Base-by-base conservation (phyloP, 2,888 invertebrate species). In the Melieria crassipennis region DNA sequence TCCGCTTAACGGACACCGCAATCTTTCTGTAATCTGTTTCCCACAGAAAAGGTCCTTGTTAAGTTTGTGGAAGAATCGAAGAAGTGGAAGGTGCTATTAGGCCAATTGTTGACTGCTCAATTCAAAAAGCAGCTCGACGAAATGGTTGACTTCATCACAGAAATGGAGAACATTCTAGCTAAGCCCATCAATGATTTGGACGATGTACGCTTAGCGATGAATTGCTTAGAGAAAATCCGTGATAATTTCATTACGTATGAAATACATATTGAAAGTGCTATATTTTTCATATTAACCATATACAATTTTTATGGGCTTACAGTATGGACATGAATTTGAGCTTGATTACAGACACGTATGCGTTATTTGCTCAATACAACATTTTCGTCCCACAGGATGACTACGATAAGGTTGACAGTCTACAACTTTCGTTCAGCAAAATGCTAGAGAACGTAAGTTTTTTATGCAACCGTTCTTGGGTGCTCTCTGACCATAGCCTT, bases 171-270 rank as follows among this genome's bases (percentile, higher is more conserved):
- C 81, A 89, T 91, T 45, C 87, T 94, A 79, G 84, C 87, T 9
- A 91, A 92, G 77, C 90, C 90, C 43, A 91, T 95, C 46, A 92
- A 92, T 79, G 94, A 95, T 85, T 87, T 94, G 74, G 93, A 93
- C 77, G 93, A 93, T 79, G 93, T 93, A 65, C 90, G 94, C 79
- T 84, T 92, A 45, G 94, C 94, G 3, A 96, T 96, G 95, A 87
- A 90, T 79, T 94, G 94, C 75, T 88, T 95, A 65, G 91, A 91
- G 78, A 88, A 90, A 75, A 92, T 96, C 75, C 88, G 95, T 63
- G 91, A 94, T 70, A 91, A 93, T 80, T 93, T 92, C 80, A 94
- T 95, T 79, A 89, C 91, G 86, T 89, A 79, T 78, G 75, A 46
- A 55, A 42, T 47, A 9, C 4, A 7, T n/a, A 7, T 46, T 11